These are phyloP conservation scores for Protonibea diacanthus DNA, from an alignment of 2,797 vertebrate species.

Conservation along the genomic window DNA sequence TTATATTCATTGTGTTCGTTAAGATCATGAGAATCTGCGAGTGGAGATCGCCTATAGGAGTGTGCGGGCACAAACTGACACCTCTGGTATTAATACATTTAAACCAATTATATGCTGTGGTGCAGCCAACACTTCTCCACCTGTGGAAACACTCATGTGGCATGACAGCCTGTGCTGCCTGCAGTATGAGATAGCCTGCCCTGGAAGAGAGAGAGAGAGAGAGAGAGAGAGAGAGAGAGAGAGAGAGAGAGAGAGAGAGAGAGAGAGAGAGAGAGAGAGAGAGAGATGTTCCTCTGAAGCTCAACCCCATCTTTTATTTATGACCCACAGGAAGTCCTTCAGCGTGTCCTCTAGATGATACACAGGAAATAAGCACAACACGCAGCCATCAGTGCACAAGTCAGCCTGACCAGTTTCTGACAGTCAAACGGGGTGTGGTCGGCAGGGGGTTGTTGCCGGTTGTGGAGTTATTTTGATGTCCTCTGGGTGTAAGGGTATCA, in stretches of 20 bases:
- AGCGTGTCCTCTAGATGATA: conserved; percentile 84
- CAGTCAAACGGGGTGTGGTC: conserved; percentile 67
- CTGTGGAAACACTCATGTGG: conserved; percentile 77
- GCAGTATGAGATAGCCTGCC: conserved; percentile 50
- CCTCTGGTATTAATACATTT: conserved; percentile 73
- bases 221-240: neutral
- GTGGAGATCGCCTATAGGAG: conserved; percentile 35
- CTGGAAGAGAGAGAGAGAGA: conserved; percentile 27
- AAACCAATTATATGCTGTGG: conserved; percentile 76
- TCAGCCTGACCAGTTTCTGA: conserved; percentile 57
- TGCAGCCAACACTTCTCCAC: conserved; percentile 69
- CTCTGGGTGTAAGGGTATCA: conserved; percentile 30
- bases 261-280: conserved; percentile 34
- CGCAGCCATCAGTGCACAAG: conserved; percentile 66
- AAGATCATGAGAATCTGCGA: conserved; percentile 34
- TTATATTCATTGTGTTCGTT: conserved; percentile 14
- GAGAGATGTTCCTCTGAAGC: conserved; percentile 75
- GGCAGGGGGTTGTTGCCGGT: conserved; percentile 34
- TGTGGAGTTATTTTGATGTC: conserved; percentile 34
- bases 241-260: conserved; percentile 16
- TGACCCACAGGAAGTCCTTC: conserved; percentile 86
- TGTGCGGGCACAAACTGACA: conserved; percentile 48
- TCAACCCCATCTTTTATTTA: conserved; percentile 84
- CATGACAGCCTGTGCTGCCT: conserved; percentile 65
- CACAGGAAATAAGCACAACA: conserved; percentile 81